Evolutionary conservation across 2,113 vertebrate genomes (phyloP).

Genomic region (Lucifuga dentata): DNA sequence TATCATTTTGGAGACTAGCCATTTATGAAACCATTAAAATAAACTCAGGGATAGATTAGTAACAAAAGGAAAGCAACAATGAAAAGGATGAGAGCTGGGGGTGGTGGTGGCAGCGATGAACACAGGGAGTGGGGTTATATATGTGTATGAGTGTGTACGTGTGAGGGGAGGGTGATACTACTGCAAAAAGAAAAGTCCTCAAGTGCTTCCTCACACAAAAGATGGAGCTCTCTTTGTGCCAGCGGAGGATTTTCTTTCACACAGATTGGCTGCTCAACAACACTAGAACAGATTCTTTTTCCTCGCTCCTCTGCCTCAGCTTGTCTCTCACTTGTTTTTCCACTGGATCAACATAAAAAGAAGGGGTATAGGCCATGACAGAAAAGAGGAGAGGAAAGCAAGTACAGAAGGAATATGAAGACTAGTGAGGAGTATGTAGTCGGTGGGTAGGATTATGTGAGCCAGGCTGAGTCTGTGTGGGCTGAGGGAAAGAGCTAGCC

Average conservation of each 20-base stretch:
- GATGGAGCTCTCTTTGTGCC: conserved; percentile 73
- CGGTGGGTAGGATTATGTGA: conserved; percentile 37
- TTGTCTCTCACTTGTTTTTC: conserved; percentile 53
- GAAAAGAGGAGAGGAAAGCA: neutral
- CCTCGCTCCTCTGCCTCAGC: conserved; percentile 33
- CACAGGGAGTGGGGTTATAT: conserved; percentile 36
- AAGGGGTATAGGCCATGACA: neutral
- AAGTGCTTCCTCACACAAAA: conserved; percentile 78
- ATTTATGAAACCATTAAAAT: conserved; percentile 14
- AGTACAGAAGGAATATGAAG: conserved; percentile 4
- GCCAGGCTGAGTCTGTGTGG: conserved; percentile 44
- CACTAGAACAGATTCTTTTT: conserved; percentile 33
- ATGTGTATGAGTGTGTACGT: too few species aligned
- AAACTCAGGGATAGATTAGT: conserved; percentile 43
- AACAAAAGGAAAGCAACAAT: conserved; percentile 65
- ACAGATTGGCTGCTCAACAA: conserved; percentile 43
- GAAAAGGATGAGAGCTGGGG: conserved; percentile 33
- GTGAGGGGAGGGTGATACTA: conserved; percentile 9
- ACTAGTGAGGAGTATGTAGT: conserved; percentile 24
- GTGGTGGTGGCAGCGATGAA: conserved; percentile 12
- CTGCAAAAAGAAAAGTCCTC: conserved; percentile 65
- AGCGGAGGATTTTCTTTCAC: conserved; percentile 61
- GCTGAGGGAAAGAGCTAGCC: conserved; percentile 16
- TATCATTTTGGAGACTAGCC: neutral
- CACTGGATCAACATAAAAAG: conserved; percentile 19